Evolutionary conservation across 2,113 vertebrate genomes (phyloP).

Genomic region (Turnix velox): DNA sequence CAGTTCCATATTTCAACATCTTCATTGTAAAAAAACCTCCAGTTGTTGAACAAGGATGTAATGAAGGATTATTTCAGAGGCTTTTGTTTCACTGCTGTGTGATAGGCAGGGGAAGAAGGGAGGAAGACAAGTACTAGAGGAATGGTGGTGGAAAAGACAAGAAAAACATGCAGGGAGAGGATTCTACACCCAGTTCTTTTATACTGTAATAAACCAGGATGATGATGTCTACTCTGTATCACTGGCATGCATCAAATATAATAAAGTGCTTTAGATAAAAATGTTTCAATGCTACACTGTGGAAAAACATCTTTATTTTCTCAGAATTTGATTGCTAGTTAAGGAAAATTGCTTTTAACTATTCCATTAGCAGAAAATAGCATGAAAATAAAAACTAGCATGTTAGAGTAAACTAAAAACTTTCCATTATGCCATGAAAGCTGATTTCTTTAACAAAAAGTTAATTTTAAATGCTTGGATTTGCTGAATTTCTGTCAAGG

Average conservation of each 20-base stretch:
- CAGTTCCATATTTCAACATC: neutral
- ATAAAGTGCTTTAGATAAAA: neutral
- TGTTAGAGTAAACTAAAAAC: neutral
- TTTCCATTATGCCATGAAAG: neutral
- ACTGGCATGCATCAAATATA: neutral
- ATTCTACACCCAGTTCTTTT: neutral
- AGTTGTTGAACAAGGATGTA: neutral
- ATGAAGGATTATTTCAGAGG: neutral
- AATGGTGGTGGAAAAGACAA: neutral
- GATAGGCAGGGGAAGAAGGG: neutral
- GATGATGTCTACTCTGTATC: neutral
- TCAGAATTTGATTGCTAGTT: neutral
- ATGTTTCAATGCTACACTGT: neutral
- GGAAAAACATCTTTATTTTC: neutral
- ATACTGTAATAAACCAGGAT: neutral
- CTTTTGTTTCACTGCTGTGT: neutral
- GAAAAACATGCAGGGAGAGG: accelerated
- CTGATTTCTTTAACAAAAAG: neutral
- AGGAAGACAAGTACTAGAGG: neutral
- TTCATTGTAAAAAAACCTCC: neutral
- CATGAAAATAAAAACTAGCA: neutral
- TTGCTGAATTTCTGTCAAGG: neutral
- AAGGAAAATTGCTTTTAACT: neutral
- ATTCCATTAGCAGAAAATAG: neutral
- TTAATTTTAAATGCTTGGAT: neutral